Base-by-base conservation (phyloP, 2,797 vertebrate genomes). In the Tamandua tetradactyla region DNA sequence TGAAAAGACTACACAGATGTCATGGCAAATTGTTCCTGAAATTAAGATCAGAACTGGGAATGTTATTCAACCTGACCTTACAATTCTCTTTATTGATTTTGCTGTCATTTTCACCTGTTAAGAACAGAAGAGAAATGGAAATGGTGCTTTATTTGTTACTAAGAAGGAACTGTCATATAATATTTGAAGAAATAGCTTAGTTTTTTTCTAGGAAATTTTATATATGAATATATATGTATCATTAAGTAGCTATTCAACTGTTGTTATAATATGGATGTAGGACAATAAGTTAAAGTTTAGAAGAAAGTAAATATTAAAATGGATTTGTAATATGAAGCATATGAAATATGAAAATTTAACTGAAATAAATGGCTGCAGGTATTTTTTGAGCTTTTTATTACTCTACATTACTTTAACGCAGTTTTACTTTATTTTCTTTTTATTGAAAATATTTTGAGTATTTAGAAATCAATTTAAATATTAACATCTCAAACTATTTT, bases 71-170 rank as follows among this genome's bases (percentile, higher is more conserved):
- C 83, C 96, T 97, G 98, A 98, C 98, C 98, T 98, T 96, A 96
- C 95, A 96, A 76, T 98, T 97, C 96, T 97, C 52, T 1, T 94
- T 98, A 98, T 98, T 97, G 98, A 98, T 98, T 97, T 96, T 88
- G 25, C 91, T 97, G 97, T 97, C 97, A 97, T 98, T 97, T 98
- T 95, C 85, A 97, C 93, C 97, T 97, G 79, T 84, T 97, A 91
- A 87, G 62, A 81, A 95, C 71, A 94, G 80, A 97, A 96, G 81
- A 96, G 88, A 94, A 90, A 92, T 83, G 87, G 92, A 96, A 96
- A 94, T 61, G 0, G 14, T 40, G 4, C 18, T 79, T 71, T 68
- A 79, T 93, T 92, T 94, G 44, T 79, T 93, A 92, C 55, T 79
- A 75, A 93, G 71, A 81, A 89, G 11, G 10, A 84, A 71, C n/a